Evolutionary conservation across 2,113 vertebrate species (phyloP).

Genomic region (Scomber colias): DNA sequence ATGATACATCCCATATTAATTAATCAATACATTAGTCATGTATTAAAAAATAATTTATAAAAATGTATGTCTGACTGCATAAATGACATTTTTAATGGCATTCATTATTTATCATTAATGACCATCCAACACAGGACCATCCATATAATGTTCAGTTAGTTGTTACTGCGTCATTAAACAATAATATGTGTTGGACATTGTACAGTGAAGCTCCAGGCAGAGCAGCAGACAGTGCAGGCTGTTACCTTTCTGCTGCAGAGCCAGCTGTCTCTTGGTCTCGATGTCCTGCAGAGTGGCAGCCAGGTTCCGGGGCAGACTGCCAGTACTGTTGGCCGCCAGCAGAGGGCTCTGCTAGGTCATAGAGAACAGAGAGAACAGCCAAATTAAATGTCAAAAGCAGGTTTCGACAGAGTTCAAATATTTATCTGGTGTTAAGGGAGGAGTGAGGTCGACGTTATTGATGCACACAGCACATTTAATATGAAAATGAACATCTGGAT

Average conservation of each 20-base stretch:
- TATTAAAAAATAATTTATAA: background rate
- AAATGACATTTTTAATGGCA: background rate
- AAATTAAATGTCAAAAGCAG: background rate
- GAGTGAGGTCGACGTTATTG: background rate
- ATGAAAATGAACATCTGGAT: background rate
- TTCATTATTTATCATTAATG: background rate
- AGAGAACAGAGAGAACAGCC: background rate
- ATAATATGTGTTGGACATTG: background rate
- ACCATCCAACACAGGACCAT: background rate
- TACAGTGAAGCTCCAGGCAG: background rate
- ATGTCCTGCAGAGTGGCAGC: conserved; percentile 94
- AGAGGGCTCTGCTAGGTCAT: conserved; percentile 83
- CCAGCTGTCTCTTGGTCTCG: conserved; percentile 93
- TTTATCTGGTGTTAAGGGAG: background rate
- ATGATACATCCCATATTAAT: too few relatives aligned
- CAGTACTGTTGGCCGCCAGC: conserved; percentile 82
- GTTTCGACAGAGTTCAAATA: background rate
- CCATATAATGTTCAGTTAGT: background rate
- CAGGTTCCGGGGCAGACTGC: conserved; percentile 93
- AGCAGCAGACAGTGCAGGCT: background rate
- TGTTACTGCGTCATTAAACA: background rate
- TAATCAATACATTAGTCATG: too few relatives aligned
- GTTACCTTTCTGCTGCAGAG: conserved; percentile 96
- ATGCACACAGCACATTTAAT: background rate
- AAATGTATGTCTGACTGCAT: background rate